Conservation (phyloP, 1,140 invertebrate genomes). For the Leguminivora glycinivorella region DNA sequence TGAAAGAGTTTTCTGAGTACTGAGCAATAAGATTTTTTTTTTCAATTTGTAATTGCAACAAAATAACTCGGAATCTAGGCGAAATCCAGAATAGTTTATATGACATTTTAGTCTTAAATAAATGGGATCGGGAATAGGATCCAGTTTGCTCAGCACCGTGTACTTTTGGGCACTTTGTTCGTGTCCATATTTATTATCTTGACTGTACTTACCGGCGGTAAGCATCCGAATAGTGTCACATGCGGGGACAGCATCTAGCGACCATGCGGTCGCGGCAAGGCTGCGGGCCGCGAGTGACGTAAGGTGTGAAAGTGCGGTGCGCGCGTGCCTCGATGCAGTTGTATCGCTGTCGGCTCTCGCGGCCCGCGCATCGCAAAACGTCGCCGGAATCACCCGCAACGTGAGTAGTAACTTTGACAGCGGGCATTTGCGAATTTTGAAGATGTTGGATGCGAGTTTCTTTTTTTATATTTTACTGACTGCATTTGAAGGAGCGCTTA, state of each 20-base stretch:
- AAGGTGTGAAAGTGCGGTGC: constrained; percentile 50
- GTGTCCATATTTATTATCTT: too few relatives aligned
- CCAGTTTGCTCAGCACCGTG: too few relatives aligned
- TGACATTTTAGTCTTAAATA: too few relatives aligned
- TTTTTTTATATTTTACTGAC: not conserved
- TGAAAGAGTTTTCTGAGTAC: too few relatives aligned
- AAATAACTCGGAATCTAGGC: too few relatives aligned
- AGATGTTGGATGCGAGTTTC: not conserved
- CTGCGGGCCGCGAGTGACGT: constrained; percentile 40
- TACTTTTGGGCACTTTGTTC: too few relatives aligned
- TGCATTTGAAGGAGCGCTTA: too few relatives aligned
- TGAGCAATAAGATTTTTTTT: too few relatives aligned
- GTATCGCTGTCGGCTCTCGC: not conserved
- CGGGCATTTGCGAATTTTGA: not conserved
- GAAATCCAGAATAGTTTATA: too few relatives aligned
- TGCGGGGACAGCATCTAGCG: constrained; percentile 12
- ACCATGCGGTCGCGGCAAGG: constrained; percentile 41
- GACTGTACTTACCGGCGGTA: too few relatives aligned
- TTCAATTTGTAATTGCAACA: too few relatives aligned
- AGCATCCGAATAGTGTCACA: not conserved
- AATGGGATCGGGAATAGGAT: too few relatives aligned
- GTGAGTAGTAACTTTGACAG: not conserved
- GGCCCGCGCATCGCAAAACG: constrained; percentile 19
- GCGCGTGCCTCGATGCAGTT: constrained; percentile 30
- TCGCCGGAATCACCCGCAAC: not conserved